A percentile compares a stretch with the other conserved stretches of the same genome.
phyloP scores from a whole-genome alignment of 2,888 invertebrate species.

The Fissipunctia ypsillon region DNA sequence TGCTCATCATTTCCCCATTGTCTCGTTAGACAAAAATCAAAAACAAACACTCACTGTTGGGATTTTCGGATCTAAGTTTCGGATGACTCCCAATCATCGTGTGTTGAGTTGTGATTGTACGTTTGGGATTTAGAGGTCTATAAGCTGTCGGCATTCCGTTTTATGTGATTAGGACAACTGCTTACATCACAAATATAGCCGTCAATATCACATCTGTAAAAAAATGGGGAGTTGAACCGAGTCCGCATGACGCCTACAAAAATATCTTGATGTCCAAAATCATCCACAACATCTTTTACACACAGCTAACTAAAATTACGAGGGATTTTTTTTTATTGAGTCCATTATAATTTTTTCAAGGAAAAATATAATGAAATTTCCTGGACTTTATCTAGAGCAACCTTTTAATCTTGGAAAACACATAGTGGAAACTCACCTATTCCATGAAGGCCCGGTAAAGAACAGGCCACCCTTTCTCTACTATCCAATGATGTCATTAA shows the following conservation, averaged over 20 bases:
- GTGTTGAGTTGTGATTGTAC: conserved; percentile 77
- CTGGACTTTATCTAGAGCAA: too few relatives aligned
- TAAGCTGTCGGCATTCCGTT: conserved; percentile 61
- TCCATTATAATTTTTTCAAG: background rate
- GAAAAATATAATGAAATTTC: background rate
- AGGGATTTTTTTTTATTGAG: background rate
- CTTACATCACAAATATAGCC: conserved; percentile 19
- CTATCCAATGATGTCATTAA: conserved; percentile 1
- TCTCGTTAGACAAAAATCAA: conserved; percentile 91
- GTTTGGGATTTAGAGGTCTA: conserved; percentile 81
- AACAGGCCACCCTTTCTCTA: background rate
- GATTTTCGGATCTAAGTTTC: conserved; percentile 87
- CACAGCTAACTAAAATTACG: background rate
- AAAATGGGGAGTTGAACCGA: background rate
- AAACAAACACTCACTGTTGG: conserved; percentile 88
- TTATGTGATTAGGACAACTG: conserved; percentile 48
- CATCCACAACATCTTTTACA: too few relatives aligned
- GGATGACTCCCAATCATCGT: conserved; percentile 85
- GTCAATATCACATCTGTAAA: conserved; percentile 3
- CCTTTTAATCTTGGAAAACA: background rate
- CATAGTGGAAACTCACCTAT: background rate
- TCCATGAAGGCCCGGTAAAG: background rate
- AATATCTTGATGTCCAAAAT: background rate
- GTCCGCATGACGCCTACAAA: too few relatives aligned
- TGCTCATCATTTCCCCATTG: conserved; percentile 91